Evolutionary conservation across 2,113 vertebrate genomes (phyloP).

Genomic region (Osmerus eperlanus): DNA sequence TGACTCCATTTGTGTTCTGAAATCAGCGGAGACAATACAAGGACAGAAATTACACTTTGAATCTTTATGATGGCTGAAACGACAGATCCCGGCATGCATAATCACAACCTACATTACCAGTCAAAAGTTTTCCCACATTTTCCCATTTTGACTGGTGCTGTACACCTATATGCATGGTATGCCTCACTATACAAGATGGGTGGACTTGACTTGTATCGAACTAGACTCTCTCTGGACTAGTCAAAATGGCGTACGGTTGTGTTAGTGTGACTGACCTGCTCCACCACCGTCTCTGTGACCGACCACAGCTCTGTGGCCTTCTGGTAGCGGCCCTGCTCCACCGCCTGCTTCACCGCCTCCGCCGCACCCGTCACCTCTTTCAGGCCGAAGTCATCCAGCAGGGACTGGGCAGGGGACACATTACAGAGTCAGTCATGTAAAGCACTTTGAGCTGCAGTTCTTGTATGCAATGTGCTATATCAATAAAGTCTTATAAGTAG

Average conservation of each 20-base stretch:
- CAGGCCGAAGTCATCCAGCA: slow-evolving; percentile 87
- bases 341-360: slow-evolving; percentile 76
- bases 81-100: too few relatives aligned
- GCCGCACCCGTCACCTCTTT: slow-evolving; percentile 77
- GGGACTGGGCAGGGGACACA: slow-evolving; percentile 73
- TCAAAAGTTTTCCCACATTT: too few relatives aligned
- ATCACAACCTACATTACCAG: too few relatives aligned
- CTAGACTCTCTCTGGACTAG: too few relatives aligned
- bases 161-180: too few relatives aligned
- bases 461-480: too few relatives aligned
- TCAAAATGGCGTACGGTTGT: neutral
- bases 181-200: too few relatives aligned
- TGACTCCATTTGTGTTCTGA: slow-evolving; percentile 92
- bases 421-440: neutral
- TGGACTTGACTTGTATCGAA: neutral
- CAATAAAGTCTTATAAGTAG: neutral
- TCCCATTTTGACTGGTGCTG: too few relatives aligned
- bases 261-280: slow-evolving; percentile 72
- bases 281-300: slow-evolving; percentile 76
- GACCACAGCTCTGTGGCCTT: slow-evolving; percentile 87
- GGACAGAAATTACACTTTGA: neutral
- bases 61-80: too few relatives aligned
- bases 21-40: slow-evolving; percentile 18
- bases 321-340: slow-evolving; percentile 71
- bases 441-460: neutral